phyloP scores from a whole-genome alignment of 2,797 vertebrate genomes.

The Meriones psammophilus region DNA sequence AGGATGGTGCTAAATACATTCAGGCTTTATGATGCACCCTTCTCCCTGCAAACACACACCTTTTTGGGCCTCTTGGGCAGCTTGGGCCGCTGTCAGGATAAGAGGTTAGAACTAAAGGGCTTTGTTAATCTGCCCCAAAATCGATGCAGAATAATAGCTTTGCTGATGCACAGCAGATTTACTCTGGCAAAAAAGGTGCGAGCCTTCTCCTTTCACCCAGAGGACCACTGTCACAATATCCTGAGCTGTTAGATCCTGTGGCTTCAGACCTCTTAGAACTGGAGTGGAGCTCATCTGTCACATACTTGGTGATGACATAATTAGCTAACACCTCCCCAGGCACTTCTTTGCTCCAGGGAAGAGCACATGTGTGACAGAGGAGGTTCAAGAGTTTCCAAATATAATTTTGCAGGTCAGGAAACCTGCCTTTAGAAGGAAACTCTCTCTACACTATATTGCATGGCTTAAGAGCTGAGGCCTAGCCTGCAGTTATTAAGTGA shows the following conservation, averaged over 20 bases:
- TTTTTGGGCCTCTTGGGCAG: background rate
- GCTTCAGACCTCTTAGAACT: background rate
- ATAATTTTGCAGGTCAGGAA: background rate
- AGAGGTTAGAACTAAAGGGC: background rate
- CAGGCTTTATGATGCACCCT: background rate
- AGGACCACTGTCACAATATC: background rate
- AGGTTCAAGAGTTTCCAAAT: background rate
- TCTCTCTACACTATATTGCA: background rate
- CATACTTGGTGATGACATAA: slow-evolving; percentile 59
- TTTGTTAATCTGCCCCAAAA: background rate
- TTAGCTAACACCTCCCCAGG: slow-evolving; percentile 34
- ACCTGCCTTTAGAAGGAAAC: background rate
- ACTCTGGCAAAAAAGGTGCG: background rate
- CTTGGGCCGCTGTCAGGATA: background rate
- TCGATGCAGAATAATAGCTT: background rate
- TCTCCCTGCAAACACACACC: background rate
- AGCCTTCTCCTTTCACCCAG: slow-evolving; percentile 10
- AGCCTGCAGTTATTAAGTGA: background rate
- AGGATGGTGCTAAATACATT: background rate
- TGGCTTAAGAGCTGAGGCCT: background rate
- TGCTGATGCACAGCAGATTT: background rate
- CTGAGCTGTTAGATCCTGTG: slow-evolving; percentile 33
- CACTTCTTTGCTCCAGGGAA: background rate
- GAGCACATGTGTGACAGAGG: background rate
- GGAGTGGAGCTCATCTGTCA: background rate